Evolutionary conservation across 2,797 vertebrate genomes (phyloP).

Genomic region (Alectoris magna): DNA sequence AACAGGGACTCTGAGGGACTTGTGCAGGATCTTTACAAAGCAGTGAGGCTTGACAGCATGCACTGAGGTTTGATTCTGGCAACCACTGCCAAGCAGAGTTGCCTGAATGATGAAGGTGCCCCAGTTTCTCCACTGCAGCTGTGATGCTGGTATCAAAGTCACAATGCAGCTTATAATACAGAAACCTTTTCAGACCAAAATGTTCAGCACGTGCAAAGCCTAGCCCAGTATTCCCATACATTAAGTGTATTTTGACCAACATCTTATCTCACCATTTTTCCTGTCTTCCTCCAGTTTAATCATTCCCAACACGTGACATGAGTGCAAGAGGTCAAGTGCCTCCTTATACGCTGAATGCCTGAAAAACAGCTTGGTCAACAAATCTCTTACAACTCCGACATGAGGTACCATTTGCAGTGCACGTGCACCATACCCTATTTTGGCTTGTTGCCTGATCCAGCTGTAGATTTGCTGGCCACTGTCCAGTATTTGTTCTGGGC

Average conservation of each 20-base stretch:
- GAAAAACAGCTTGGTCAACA: background rate
- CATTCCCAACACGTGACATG: accelerated
- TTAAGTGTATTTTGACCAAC: background rate
- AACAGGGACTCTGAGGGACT: background rate
- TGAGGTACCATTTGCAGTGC: background rate
- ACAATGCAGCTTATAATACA: background rate
- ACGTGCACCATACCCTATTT: background rate
- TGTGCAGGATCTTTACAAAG: background rate
- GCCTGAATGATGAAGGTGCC: background rate
- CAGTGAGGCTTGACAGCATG: background rate
- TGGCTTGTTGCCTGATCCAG: background rate
- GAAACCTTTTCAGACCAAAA: background rate
- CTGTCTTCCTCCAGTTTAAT: background rate
- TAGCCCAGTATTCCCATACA: background rate
- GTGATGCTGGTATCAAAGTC: background rate
- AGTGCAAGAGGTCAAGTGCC: background rate
- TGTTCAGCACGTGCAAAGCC: background rate
- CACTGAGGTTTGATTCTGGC: conserved; percentile 2
- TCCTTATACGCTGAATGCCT: background rate
- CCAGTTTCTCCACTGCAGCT: background rate
- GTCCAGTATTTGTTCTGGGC: background rate
- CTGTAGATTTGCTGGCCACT: background rate
- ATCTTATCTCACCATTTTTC: background rate
- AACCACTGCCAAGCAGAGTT: background rate
- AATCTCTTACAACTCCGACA: background rate